Evolutionary conservation across 1,140 invertebrate species (phyloP), one percentile per base, ranked within the genome.

Genomic region (Telenomus remus): DNA sequence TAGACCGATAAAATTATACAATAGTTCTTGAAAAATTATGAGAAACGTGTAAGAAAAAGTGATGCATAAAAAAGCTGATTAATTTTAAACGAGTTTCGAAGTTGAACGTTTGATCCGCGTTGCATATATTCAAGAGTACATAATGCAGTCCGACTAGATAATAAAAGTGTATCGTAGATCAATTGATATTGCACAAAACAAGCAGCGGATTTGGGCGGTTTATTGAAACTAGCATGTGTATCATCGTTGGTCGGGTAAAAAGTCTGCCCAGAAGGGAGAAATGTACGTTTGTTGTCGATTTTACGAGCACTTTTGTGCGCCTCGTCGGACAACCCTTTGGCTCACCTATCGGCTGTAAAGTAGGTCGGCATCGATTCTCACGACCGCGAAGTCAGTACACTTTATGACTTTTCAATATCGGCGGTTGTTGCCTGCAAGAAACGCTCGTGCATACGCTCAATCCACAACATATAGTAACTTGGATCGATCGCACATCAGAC

Each of bases 371-470:
- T 73, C 75, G 75, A 78, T 78, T 78, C 69, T 55, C 59, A 65
- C 69, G 64, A 78, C 75, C 75, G 69, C 75, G 69, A 69, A 73
- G 68, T 65, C 60, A 71, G 56, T 72, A 78, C 54, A 66, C 75
- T 78, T 78, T 78, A 78, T 69, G 75, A 78, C 64, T 78, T 78
- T 78, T 78, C 75, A 78, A 78, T 78, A 78, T 78, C 69, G 75
- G 64, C 69, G 69, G 69, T 73, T 69, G 75, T 78, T 69, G 75
- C 56, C 69, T 78, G 69, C 34, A 68, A 76, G 51, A 55, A 77
- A 76, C 50, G 54, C 39, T 60, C 39, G 13, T 68, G 66, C 55
- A 76, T 61, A 69, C 39, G 59, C 59, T 65, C 54, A 4, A 7
- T 7, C 4, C 56, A 64, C 39, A 76, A 49, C 48, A 64, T 69